phyloP scores from a whole-genome alignment of 2,113 vertebrate species.

The Tapirus terrestris region DNA sequence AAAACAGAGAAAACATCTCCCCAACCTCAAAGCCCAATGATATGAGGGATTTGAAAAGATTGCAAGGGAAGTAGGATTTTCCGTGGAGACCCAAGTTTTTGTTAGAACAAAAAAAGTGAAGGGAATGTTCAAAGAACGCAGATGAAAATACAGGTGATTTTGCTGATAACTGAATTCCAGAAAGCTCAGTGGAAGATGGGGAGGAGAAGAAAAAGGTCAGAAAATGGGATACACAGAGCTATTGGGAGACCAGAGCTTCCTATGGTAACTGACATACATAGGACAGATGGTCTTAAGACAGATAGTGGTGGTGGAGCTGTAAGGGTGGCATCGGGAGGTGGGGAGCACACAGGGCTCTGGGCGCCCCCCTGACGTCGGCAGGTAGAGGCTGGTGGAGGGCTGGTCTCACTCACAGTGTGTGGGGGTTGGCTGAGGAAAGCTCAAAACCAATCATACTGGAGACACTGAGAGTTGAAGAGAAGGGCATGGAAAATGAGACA shows the following conservation, averaged over 20 bases:
- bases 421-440: neutral
- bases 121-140: neutral
- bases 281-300: neutral
- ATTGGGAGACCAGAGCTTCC: neutral
- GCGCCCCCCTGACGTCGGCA: neutral
- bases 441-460: neutral
- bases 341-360: neutral
- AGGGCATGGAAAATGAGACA: neutral
- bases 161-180: neutral
- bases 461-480: neutral
- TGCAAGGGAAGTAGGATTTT: neutral
- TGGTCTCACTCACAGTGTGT: neutral
- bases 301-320: neutral
- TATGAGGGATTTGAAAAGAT: neutral
- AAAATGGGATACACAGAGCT: neutral
- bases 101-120: neutral
- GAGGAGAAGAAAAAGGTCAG: neutral
- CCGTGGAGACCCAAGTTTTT: neutral
- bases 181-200: neutral
- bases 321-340: neutral
- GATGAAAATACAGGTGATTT: neutral
- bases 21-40: neutral
- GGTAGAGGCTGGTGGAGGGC: neutral
- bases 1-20: neutral
- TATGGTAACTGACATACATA: neutral